Evolutionary conservation across 2,888 invertebrate genomes (phyloP), one percentile per base, ranked within the genome.

Genomic region (Dolomedes plantarius): DNA sequence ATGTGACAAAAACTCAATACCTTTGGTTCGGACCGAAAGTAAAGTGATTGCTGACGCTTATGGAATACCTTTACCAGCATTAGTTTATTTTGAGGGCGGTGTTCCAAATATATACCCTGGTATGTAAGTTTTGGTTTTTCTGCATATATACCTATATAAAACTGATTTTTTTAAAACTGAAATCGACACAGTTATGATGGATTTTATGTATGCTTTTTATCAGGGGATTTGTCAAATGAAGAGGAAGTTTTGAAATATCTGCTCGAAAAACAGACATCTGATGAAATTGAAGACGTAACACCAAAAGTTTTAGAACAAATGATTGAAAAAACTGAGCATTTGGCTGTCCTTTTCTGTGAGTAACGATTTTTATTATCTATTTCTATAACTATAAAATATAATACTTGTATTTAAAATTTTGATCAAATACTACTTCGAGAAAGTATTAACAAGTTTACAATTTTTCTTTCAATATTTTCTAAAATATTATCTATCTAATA

Each of bases 1-100:
- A 91, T 92, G 97, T 0, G 97, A 97, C 90, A 97, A 97, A 92
- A 95, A 95, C 85, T 97, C 97, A 72, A 97, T 97, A 89, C 96
- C 97, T 87, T 97, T 97, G 90, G 97, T 97, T 0, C 97, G 97
- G 56, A 97, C 97, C n/a, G 97, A 97, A 92, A 97, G 98, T 90
- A 93, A 93, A 5, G 90, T 91, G 0, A 92, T 96, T 76, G 96
- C 97, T 13, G 96, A 96, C 91, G 96, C 97, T 92, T 97, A 97
- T 91, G 97, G 97, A 89, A 96, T 97, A 91, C 96, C 96, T 92
- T 93, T 96, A 89, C 97, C 97, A 69, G 94, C 95, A 88, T 92
- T 97, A 88, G 93, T 97, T 89, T 97, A 97, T 92, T 97, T 97
- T 90, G 97, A 97, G 92, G 95, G 96, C 89, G 95, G 96, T 91